Base-by-base conservation (phyloP, 1,140 invertebrate genomes). In the Drosophila guanche region DNA sequence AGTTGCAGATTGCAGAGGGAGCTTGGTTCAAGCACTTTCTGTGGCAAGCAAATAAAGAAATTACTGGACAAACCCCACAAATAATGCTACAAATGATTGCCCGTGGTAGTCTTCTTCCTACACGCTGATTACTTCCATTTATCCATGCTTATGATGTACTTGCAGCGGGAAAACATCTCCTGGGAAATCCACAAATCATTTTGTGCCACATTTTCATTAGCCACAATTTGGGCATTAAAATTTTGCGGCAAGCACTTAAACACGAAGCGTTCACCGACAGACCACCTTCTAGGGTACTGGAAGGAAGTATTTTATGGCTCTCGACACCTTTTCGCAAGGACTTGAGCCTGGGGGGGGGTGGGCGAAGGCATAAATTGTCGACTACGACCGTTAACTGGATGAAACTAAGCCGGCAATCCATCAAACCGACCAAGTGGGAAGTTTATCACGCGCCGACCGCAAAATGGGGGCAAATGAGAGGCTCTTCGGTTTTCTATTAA, bases 331-430 rank as follows among this genome's bases (percentile, higher is more conserved):
- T 12, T 29, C 10, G 43, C 23, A 2, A 42, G 10, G n/a, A 12
- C 16, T 20, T 20, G 16, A 20, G 16, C 16, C 16, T 20, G 16
- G 53, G 45, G 22, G 10, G 42, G 23, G 22, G 61, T 45, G 61
- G 43, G 68, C 40, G 25, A n/a, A 20, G 16, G 59, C 59, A 73
- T 73, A 73, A 73, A 73, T 73, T 73, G 70, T 56, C 69, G 70
- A 73, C 58, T 73, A 33, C 60, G 81, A 77, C 81, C 80, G 81
- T 85, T 81, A 86, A 86, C 83, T 88, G 83, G 81, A 77, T 86
- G 81, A 77, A 81, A 88, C 83, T 75, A 77, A 86, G 78, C 73
- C 58, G 73, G 83, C 81, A 86, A 86, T 86, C 76, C 81, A 86
- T 86, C 81, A 86, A 86, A 88, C 53, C 62, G 63, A 60, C 53